These are phyloP conservation scores for Macrobrachium nipponense DNA, from an alignment of 1,140 invertebrate genomes.

Conservation along the genomic window DNA sequence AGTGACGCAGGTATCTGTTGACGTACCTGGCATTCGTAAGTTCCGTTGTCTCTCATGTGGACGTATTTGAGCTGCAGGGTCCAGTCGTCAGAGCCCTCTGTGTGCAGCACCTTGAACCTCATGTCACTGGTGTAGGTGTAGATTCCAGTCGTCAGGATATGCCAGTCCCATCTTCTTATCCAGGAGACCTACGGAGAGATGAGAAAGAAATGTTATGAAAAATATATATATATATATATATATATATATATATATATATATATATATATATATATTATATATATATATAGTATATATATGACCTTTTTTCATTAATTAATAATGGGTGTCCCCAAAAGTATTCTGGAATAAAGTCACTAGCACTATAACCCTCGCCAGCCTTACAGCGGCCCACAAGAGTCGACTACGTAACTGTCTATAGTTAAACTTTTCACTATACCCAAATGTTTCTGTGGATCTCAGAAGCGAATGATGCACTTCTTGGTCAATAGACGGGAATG, in stretches of 20 bases:
- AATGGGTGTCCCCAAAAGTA: too few relatives aligned
- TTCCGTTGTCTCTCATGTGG: slow-evolving; percentile 87
- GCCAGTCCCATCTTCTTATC: slow-evolving; percentile 89
- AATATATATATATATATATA: background rate
- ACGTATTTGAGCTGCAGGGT: slow-evolving; percentile 89
- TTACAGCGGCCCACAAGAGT: too few relatives aligned
- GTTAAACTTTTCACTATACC: too few relatives aligned
- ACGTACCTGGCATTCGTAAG: slow-evolving; percentile 87
- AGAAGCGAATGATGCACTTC: too few relatives aligned
- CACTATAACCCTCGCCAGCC: too few relatives aligned
- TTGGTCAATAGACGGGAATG: too few relatives aligned
- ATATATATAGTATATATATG: too few relatives aligned
- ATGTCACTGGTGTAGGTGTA: slow-evolving; percentile 89
- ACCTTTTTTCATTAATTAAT: too few relatives aligned
- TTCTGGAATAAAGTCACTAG: too few relatives aligned
- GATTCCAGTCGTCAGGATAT: slow-evolving; percentile 87
- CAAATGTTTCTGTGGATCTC: too few relatives aligned
- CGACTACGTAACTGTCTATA: too few relatives aligned
- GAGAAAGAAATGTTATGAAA: background rate
- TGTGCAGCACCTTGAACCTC: slow-evolving; percentile 84
- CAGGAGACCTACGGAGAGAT: slow-evolving; percentile 80
- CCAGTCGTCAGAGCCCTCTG: slow-evolving; percentile 90
- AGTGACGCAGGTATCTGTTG: background rate
- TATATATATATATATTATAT: background rate
- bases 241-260: slow-evolving; percentile 6